Evolutionary conservation across 92 coral and sea anemone species (phyloP), one percentile per base, ranked within the genome.

Genomic region (Porites rus): DNA sequence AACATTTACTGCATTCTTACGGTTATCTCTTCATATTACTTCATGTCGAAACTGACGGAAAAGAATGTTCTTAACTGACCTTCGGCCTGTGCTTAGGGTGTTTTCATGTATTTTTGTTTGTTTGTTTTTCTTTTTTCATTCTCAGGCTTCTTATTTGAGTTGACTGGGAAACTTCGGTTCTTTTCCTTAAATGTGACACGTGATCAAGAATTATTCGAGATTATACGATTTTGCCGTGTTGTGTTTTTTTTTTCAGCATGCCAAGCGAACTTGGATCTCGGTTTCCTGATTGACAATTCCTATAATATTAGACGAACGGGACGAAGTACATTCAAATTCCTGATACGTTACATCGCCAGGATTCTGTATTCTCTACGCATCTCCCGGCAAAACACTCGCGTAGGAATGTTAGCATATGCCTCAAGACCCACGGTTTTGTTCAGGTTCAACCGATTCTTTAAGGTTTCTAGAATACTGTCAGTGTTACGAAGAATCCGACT

Each of bases 211-310:
- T 38, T 38, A 38, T 38, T 0, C 46, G 46, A 38, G 61, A 56
- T 56, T 10, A 56, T 2, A 54, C 4, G 12, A 14, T 56, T 14
- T 14, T 56, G 11, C 16, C 16, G 11, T 56, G 10, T 51, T 74
- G 16, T 51, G 46, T 66, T 51, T 76, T 24, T 76, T 24, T 22
- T 56, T 56, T 10, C 87, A 94, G 97, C 82, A 19, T 95, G 98
- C 88, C 68, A 78, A 69, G 94, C 98, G 13, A 86, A 74, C 51
- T 80, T 95, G 69, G 96, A 95, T 68, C 88, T 95, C 51, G 98
- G 90, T 16, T 95, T 93, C 92, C 84, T 93, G 1, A 93, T 95
- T 31, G 98, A 95, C 64, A 90, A 89, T 17, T 90, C 96, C 31
- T 85, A 89, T 18, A 83, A 83, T 50, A 51, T 88, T 60, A 51